Base-by-base conservation (phyloP, 2,797 vertebrate species). In the Oceanodroma leucorhoa region DNA sequence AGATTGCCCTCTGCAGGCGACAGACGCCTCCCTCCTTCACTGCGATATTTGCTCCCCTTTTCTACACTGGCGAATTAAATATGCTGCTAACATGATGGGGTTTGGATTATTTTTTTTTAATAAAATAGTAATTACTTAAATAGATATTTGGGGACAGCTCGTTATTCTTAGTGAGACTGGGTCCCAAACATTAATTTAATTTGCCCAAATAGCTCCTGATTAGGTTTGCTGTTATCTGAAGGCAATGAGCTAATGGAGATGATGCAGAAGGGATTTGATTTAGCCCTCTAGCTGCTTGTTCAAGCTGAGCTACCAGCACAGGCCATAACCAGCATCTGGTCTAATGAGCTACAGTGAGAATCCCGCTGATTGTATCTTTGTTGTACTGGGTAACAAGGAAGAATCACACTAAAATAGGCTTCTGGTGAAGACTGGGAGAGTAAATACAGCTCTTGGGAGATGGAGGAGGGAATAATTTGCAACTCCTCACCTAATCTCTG, bases 1-100 rank as follows among this genome's bases (percentile, higher is more conserved):
- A 96, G 94, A 14, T 94, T 98, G 97, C 97, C 97, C 97, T 95
- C 98, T 98, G 26, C 65, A 95, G 98, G 73, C 26, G 40, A 54
- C 62, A 21, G 62, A 14, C 54, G 11, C 66, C n/a, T 24, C 91
- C 38, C 15, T 36, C 43, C 61, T 51, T 73, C 36, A 3, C 61
- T 30, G 58, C 27, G 22, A 5, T 8, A 6, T 13, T 40, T 27
- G 6, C 6, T 80, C 50, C 20, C 16, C 21, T 64, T 46, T 67
- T 11, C 69, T 32, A 26, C 27, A 11, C 11, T 6, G n/a, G 17
- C 13, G 69, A 72, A 83, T 66, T 6, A 71, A 90, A 53, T 2
- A 9, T 9, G 32, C 53, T 75, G 60, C 41, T 45, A 57, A 50
- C 17, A 7, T 26, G 51, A 66, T 6, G 21, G 16, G 16, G 18